Evolutionary conservation across 2,888 invertebrate genomes (phyloP).

Genomic region (Rambutsinella grinnellia): DNA sequence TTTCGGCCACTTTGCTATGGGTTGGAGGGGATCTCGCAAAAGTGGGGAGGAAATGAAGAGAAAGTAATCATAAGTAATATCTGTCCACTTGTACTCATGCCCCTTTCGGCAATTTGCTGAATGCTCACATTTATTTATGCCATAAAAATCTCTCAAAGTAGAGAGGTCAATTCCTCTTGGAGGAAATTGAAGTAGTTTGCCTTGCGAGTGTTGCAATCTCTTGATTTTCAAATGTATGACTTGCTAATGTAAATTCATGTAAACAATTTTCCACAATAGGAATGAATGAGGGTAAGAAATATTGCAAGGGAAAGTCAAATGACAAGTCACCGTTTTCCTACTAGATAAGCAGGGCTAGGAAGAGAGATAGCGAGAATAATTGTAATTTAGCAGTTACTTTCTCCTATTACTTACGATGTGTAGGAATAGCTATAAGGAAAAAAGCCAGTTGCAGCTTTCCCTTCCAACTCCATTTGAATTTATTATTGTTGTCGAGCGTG

Average conservation of each 20-base stretch:
- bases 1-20: conserved; percentile 4
- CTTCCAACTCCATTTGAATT: conserved; percentile 6
- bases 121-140: conserved; percentile 36
- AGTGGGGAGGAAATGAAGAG: background rate
- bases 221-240: no score
- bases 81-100: conserved; percentile 28
- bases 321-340: conserved; percentile 21
- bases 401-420: background rate
- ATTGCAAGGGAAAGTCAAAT: no score
- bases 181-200: no score
- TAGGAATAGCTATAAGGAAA: no score
- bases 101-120: conserved; percentile 9
- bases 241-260: no score
- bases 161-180: no score
- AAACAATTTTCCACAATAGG: no score
- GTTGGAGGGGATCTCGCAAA: no score
- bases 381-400: conserved; percentile 33
- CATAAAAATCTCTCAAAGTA: no score
- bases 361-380: conserved; percentile 4
- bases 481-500: conserved; percentile 24
- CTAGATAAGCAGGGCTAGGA: conserved; percentile 4
- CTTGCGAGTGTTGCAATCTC: no score
- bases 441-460: no score
- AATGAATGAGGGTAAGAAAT: no score
- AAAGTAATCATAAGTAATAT: conserved; percentile 27